A percentile compares a stretch with the other conserved stretches of the same genome.
These are phyloP conservation scores for Pycnomerus fuliginosus DNA, from an alignment of 2,888 invertebrate genomes.

Conservation along the genomic window DNA sequence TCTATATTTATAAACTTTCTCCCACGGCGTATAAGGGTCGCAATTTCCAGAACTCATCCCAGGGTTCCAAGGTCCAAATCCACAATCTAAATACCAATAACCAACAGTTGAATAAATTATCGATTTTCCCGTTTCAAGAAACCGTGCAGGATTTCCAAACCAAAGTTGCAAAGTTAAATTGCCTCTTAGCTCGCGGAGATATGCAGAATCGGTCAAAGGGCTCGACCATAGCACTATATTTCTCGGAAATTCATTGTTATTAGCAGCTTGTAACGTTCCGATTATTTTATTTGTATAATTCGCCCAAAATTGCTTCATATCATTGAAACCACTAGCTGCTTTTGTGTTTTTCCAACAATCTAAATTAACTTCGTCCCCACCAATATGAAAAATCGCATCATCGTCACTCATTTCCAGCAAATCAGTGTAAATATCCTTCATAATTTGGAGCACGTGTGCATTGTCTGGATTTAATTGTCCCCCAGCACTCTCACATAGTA, in stretches of 20 bases:
- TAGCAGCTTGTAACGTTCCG: slow-evolving; percentile 60
- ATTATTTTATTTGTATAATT: slow-evolving; percentile 67
- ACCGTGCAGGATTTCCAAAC: slow-evolving; percentile 71
- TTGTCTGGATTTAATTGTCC: slow-evolving; percentile 79
- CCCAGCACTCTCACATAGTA: slow-evolving; percentile 71
- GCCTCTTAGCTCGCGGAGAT: slow-evolving; percentile 34
- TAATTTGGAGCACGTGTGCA: slow-evolving; percentile 65
- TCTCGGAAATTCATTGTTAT: slow-evolving; percentile 53
- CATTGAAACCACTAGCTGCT: slow-evolving; percentile 58
- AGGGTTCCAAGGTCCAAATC: slow-evolving; percentile 79
- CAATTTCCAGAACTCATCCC: slow-evolving; percentile 69
- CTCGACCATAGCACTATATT: slow-evolving; percentile 74
- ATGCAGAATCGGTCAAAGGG: slow-evolving; percentile 62
- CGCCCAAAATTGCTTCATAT: slow-evolving; percentile 69
- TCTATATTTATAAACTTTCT: slow-evolving; percentile 76
- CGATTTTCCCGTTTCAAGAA: slow-evolving; percentile 70
- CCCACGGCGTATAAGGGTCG: slow-evolving; percentile 82
- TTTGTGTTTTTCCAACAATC: slow-evolving; percentile 65
- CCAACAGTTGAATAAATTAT: slow-evolving; percentile 79
- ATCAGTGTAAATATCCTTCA: slow-evolving; percentile 73
- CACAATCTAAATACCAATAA: slow-evolving; percentile 84
- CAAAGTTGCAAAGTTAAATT: slow-evolving; percentile 72
- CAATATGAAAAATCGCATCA: slow-evolving; percentile 77
- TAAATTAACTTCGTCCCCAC: slow-evolving; percentile 75
- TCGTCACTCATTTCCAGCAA: slow-evolving; percentile 69